A percentile compares a stretch with the other conserved stretches of the same genome.
These are phyloP conservation scores for Teleopsis dalmanni DNA, from an alignment of 1,140 invertebrate species.

Conservation along the genomic window DNA sequence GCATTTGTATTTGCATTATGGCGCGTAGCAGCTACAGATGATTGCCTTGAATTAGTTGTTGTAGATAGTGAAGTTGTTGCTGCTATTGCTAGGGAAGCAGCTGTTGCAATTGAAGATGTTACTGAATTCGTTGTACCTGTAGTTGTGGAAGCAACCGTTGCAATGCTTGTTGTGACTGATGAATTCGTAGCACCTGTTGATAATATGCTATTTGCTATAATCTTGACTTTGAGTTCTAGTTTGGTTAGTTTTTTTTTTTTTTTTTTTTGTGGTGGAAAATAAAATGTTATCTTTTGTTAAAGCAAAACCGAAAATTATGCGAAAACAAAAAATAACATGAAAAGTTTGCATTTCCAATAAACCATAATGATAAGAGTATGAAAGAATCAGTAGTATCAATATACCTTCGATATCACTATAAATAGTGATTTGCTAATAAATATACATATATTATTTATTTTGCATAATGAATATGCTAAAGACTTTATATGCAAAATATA, in stretches of 20 bases:
- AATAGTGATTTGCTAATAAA: too few relatives aligned
- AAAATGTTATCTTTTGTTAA: neutral
- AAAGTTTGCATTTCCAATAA: too few relatives aligned
- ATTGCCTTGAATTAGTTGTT: neutral
- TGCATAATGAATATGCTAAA: too few relatives aligned
- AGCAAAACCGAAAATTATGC: neutral
- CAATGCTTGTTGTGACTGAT: conserved; percentile 26
- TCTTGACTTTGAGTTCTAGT: conserved; percentile 14
- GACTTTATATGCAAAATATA: too few relatives aligned
- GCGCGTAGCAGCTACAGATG: neutral
- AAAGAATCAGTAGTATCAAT: too few relatives aligned
- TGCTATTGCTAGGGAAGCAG: conserved; percentile 12
- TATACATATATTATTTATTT: too few relatives aligned
- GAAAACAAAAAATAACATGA: neutral
- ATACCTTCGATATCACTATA: too few relatives aligned
- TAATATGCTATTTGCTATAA: conserved; percentile 8
- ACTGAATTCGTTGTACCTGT: conserved; percentile 16
- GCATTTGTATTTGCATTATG: neutral
- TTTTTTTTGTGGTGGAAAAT: conserved; percentile 13
- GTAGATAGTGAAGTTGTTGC: conserved; percentile 2
- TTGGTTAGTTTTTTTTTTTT: conserved; percentile 15
- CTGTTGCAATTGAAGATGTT: conserved; percentile 30
- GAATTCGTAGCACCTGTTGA: conserved; percentile 17
- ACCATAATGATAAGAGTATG: too few relatives aligned
- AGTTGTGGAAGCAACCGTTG: conserved; percentile 20